These are phyloP conservation scores for Cryptophagus acutangulus DNA, from an alignment of 2,888 invertebrate genomes.

Conservation along the genomic window DNA sequence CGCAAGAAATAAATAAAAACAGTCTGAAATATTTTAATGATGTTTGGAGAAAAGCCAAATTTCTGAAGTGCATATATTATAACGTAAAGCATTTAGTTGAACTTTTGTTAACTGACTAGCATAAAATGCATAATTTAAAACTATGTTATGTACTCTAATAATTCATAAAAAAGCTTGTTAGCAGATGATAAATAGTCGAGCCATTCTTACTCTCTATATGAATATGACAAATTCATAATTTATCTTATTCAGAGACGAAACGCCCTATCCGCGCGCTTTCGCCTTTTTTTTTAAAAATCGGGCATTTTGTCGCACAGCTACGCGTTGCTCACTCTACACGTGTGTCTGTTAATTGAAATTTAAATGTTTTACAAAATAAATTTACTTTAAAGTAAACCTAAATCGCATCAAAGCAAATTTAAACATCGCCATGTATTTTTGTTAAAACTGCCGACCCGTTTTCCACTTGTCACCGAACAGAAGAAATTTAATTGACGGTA, in stretches of 20 bases:
- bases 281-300: too few relatives aligned
- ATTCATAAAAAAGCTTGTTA: slow-evolving; percentile 7
- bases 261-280: too few relatives aligned
- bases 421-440: too few relatives aligned
- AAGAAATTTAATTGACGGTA: too few relatives aligned
- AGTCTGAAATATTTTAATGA: slow-evolving; percentile 21
- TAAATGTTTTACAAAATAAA: too few relatives aligned
- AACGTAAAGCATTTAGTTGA: slow-evolving; percentile 15
- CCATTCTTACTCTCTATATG: slow-evolving; percentile 4
- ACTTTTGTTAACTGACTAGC: slow-evolving; percentile 20
- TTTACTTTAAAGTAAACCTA: too few relatives aligned
- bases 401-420: too few relatives aligned
- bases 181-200: slow-evolving; percentile 4
- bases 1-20: slow-evolving; percentile 8
- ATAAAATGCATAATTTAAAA: slow-evolving; percentile 21
- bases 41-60: slow-evolving; percentile 20
- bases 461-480: background rate
- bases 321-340: too few relatives aligned
- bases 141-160: slow-evolving; percentile 8
- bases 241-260: slow-evolving; percentile 3
- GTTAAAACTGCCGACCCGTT: too few relatives aligned
- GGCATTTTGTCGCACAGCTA: too few relatives aligned
- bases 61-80: slow-evolving; percentile 17
- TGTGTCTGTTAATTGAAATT: too few relatives aligned
- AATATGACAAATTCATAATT: slow-evolving; percentile 6